These are phyloP conservation scores for Parnassius orleans DNA, from an alignment of 2,888 invertebrate genomes.

Conservation along the genomic window DNA sequence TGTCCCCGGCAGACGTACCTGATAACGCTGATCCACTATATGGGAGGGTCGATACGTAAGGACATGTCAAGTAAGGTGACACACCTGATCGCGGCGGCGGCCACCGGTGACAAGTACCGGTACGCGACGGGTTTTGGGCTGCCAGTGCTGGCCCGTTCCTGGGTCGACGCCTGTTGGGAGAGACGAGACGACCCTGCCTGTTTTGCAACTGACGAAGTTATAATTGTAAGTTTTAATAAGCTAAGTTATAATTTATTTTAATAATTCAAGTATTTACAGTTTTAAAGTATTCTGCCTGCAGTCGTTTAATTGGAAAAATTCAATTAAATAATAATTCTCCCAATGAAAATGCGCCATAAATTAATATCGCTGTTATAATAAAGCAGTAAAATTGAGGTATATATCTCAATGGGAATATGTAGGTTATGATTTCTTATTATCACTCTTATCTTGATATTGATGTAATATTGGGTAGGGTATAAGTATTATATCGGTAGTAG, in stretches of 20 bases:
- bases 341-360: too few species aligned
- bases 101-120: conserved; percentile 95
- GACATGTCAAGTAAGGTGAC: conserved; percentile 94
- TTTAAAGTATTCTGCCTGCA: too few species aligned
- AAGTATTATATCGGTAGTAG: conserved; percentile 25
- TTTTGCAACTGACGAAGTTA: conserved; percentile 85
- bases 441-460: conserved; percentile 2
- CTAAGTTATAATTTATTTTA: too few species aligned
- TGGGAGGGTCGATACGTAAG: conserved; percentile 97
- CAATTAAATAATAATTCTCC: too few species aligned
- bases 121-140: conserved; percentile 95
- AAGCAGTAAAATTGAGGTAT: too few species aligned
- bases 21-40: conserved; percentile 94
- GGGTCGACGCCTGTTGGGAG: conserved; percentile 95
- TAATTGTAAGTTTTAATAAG: conserved; percentile 76
- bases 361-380: too few species aligned
- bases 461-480: conserved; percentile 1
- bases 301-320: too few species aligned
- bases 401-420: background rate
- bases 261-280: too few species aligned
- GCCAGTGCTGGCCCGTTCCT: conserved; percentile 92
- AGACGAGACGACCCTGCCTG: conserved; percentile 85
- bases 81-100: conserved; percentile 94
- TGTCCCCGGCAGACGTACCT: conserved; percentile 85
- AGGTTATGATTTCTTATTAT: conserved; percentile 3